Conservation (phyloP, 2,113 vertebrate species). For the Xiphias gladius region DNA sequence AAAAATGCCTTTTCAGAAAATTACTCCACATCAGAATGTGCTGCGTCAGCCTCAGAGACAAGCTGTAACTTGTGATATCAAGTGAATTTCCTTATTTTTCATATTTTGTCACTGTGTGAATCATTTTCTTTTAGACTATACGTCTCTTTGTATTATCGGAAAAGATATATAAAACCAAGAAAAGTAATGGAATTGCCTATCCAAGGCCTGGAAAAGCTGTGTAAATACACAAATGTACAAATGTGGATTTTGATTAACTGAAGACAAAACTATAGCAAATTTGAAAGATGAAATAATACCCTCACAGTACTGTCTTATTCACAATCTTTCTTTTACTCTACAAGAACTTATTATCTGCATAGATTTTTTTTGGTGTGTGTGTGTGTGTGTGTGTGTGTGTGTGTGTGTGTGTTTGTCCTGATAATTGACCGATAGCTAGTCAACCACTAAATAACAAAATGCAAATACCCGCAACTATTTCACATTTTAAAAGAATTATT, state of each 20-base stretch:
- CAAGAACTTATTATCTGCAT: too few species aligned
- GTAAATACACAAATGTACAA: not conserved
- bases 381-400: not conserved
- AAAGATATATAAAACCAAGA: not conserved
- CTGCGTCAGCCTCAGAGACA: not conserved
- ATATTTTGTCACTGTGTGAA: not conserved
- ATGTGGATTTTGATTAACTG: not conserved
- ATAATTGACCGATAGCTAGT: too few species aligned
- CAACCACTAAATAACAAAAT: not conserved
- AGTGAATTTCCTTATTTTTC: not conserved
- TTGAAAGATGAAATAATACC: too few species aligned
- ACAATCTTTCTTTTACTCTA: not conserved
- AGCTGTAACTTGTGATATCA: not conserved
- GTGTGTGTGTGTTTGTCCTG: not conserved
- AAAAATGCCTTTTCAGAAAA: conserved; percentile 18
- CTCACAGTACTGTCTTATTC: too few species aligned
- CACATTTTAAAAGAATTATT: not conserved
- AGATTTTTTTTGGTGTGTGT: not conserved
- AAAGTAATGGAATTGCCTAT: not conserved
- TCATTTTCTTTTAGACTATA: not conserved
- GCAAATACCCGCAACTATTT: not conserved
- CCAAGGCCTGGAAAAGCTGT: not conserved
- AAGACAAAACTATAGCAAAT: not conserved
- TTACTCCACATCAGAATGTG: not conserved
- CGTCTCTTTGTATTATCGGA: not conserved